Evolutionary conservation across 1,140 invertebrate species (phyloP), one percentile per base, ranked within the genome.

Genomic region (Leptinotarsa texana): DNA sequence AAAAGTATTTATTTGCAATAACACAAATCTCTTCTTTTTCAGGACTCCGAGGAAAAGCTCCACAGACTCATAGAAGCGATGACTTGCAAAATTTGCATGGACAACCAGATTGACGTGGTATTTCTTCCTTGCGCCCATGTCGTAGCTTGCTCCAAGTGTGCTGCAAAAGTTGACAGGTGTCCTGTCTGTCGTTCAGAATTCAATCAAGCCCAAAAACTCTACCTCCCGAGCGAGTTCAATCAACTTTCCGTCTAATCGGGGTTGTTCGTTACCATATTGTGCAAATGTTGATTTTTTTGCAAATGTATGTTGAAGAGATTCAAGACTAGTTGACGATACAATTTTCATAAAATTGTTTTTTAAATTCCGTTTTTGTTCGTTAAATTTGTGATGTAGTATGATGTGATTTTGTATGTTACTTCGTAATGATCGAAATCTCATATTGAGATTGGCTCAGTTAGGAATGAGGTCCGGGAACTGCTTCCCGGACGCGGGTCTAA

Each of bases 41-140:
- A 90, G 89, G 88, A 89, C 83, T 88, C 89, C 63, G 87, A 87
- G 71, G 88, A 87, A 82, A 89, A 85, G 80, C 84, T 88, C 73
- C 87, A 86, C 33, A 88, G 89, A 73, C 85, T 93, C 47, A 82
- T 91, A 74, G 92, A 93, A 79, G 90, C 92, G 42, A 90, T 95
- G 87, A 90, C 93, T 18, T 95, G 93, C 82, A 89, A 92, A 80
- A 93, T 94, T 76, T 95, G 94, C 80, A 95, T 95, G 93, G 94
- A 95, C 85, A 88, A 88, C 42, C 88, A 89, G 74, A 90, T 95
- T 79, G 91, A 94, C 86, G 92, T 92, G n/a, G 91, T 93, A 73
- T 92, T 95, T 86, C 91, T 93, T 85, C 93, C 93, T 5, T 95
- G 94, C 83, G 88, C 91, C 57, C 94, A 95, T 85, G 92, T 93